Base-by-base conservation (phyloP, 2,888 invertebrate genomes). In the Tuberolachnus salignus region DNA sequence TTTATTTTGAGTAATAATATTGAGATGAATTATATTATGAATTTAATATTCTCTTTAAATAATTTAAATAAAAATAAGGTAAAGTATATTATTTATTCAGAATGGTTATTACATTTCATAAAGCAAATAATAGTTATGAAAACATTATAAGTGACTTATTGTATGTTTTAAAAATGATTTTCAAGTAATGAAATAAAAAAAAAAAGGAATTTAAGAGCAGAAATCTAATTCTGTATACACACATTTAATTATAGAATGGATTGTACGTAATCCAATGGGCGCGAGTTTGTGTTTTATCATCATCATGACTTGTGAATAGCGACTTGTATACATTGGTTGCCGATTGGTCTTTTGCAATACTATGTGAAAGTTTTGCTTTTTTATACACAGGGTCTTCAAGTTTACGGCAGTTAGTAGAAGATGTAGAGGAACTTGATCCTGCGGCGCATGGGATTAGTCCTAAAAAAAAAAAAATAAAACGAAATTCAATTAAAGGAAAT, bases 251-350 rank as follows among this genome's bases (percentile, higher is more conserved):
- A 85, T 94, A 95, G 86, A 94, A 94, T 70, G 98, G 98, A 88
- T 98, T 98, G 84, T 95, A 97, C 0, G 98, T 98, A 78, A 98
- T 92, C 99, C 98, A 99, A 85, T 98, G 97, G 1, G 96, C 96
- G 83, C 93, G 91, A 63, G 91, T 89, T 85, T 98, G 96, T 73
- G 92, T 91, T 83, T 93, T 89, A 80, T 97, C 98, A 75, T 90
- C 91, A 84, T 92, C 90, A 84, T 96, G 96, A 11, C 93, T 90
- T 0, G 97, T 98, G 84, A 99, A 99, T 72, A 99, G 86, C 2
- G 97, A 97, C 86, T 98, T 99, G 85, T 93, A 96, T 0, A 95
- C 95, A 86, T 94, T 92, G 81, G 93, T 92, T 8, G 92, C 92
- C 83, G 92, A 93, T 0, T 96, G 94, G 86, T 98, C 97, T 81